Evolutionary conservation across 2,888 invertebrate species (phyloP).

Genomic region (Melinaea marsaeus): DNA sequence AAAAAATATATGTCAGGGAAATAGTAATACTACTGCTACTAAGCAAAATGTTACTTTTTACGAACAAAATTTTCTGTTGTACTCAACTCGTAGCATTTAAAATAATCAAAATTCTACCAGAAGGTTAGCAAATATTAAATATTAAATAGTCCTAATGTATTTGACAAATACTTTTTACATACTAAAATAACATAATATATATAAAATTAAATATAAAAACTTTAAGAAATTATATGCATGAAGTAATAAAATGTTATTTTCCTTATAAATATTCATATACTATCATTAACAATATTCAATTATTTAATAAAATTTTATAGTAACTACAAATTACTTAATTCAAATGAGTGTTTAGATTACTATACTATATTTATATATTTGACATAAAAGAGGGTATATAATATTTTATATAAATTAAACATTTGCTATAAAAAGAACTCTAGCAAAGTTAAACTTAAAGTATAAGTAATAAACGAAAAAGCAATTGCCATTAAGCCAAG

Average conservation of each 20-base stretch:
- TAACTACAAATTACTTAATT: background rate
- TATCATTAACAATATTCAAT: background rate
- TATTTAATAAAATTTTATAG: slow-evolving; percentile 5
- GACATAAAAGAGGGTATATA: background rate
- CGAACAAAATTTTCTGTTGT: no score
- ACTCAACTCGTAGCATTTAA: no score
- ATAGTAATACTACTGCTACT: no score
- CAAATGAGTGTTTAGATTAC: background rate
- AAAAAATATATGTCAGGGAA: no score
- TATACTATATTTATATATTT: background rate
- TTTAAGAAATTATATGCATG: background rate
- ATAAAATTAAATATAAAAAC: background rate
- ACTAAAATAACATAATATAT: background rate
- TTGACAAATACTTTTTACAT: no score
- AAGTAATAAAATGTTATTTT: background rate
- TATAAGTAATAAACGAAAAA: background rate
- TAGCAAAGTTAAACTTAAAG: background rate
- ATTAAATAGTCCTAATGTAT: no score
- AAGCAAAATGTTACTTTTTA: no score
- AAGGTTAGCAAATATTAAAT: no score
- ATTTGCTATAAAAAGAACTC: background rate
- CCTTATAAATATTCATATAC: slow-evolving; percentile 3
- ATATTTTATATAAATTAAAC: background rate
- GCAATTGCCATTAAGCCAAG: slow-evolving; percentile 1
- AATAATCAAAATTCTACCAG: no score